A percentile compares a stretch with the other conserved stretches of the same genome.
Evolutionary conservation across 2,113 vertebrate genomes (phyloP).

Genomic region (Oreochromis spilurus): DNA sequence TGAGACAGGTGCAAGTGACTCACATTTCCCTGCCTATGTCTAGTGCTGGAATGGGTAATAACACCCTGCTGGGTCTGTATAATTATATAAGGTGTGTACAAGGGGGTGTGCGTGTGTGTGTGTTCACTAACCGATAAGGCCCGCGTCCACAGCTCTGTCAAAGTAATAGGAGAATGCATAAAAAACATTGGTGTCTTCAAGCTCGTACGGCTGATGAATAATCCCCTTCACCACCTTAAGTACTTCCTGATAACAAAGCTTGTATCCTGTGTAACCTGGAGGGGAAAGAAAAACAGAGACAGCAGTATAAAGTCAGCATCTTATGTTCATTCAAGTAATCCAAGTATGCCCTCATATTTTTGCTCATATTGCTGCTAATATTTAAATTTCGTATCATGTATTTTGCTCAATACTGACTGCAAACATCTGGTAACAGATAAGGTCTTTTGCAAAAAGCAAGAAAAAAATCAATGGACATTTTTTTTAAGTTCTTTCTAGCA

Average conservation of each 20-base stretch:
- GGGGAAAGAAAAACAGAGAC: neutral
- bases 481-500: neutral
- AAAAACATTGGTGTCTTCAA: slow-evolving; percentile 76
- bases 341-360: neutral
- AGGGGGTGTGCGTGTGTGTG: neutral
- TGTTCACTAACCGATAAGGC: slow-evolving; percentile 82
- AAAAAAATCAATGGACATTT: neutral
- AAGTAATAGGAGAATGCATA: slow-evolving; percentile 98
- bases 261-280: slow-evolving; percentile 82
- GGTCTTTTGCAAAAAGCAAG: rapidly evolving
- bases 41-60: slow-evolving; percentile 8
- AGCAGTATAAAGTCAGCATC: neutral
- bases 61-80: slow-evolving; percentile 13
- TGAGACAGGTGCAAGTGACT: slow-evolving; percentile 51
- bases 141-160: slow-evolving; percentile 87
- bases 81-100: slow-evolving; percentile 35
- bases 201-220: slow-evolving; percentile 84
- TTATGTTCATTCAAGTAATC: neutral
- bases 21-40: slow-evolving; percentile 21
- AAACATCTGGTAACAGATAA: neutral
- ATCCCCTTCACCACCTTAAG: slow-evolving; percentile 81
- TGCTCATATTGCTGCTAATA: neutral
- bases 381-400: neutral
- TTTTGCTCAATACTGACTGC: neutral
- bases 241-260: slow-evolving; percentile 86